These are phyloP conservation scores for Crocidura indochinensis DNA, from an alignment of 2,797 vertebrate species.

Conservation along the genomic window DNA sequence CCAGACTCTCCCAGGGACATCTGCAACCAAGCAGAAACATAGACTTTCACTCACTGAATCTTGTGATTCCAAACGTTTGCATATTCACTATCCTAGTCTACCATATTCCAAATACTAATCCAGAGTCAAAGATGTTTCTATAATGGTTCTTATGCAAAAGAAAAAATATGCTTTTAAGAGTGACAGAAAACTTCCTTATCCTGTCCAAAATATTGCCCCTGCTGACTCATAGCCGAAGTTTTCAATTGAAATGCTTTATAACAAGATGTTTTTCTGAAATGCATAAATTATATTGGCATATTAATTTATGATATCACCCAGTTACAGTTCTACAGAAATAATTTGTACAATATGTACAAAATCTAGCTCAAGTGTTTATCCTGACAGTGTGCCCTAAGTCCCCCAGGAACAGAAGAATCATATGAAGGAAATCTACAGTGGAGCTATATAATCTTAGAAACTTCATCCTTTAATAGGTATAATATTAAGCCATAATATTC, in stretches of 20 bases:
- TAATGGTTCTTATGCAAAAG: not conserved
- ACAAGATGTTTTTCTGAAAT: slow-evolving; percentile 75
- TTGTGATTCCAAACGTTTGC: slow-evolving; percentile 23
- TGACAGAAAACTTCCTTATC: not conserved
- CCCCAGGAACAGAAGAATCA: not conserved
- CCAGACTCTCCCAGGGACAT: not conserved
- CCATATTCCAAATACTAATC: not conserved
- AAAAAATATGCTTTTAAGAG: slow-evolving; percentile 19
- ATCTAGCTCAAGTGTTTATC: slow-evolving; percentile 71
- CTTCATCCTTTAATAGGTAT: slow-evolving; percentile 62
- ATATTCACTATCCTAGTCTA: slow-evolving; percentile 18
- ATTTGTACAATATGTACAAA: slow-evolving; percentile 71
- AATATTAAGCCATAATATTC: slow-evolving; percentile 78
- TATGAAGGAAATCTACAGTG: not conserved
- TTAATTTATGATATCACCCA: slow-evolving; percentile 78
- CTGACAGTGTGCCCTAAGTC: slow-evolving; percentile 29
- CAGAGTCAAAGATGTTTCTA: not conserved
- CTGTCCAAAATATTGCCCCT: slow-evolving; percentile 44
- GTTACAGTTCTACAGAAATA: slow-evolving; percentile 81
- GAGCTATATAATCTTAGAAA: slow-evolving; percentile 55
- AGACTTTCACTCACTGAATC: not conserved
- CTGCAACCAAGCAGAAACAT: not conserved
- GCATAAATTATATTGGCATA: slow-evolving; percentile 77
- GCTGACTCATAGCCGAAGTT: slow-evolving; percentile 52
- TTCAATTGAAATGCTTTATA: slow-evolving; percentile 69